Evolutionary conservation across 2,113 vertebrate genomes (phyloP).

Genomic region (Scomber scombrus): DNA sequence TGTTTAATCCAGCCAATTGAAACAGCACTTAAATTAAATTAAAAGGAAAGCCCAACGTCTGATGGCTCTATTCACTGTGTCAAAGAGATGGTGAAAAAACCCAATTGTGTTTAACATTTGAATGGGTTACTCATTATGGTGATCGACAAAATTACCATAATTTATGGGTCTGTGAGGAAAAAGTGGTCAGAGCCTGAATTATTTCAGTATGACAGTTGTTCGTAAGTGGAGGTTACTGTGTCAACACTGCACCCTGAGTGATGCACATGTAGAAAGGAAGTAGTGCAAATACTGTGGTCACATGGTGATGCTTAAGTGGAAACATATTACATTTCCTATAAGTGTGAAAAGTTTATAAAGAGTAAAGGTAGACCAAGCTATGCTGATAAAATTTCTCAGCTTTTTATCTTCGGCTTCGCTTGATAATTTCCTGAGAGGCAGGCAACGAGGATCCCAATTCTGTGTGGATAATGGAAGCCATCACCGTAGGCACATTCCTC

Average conservation of each 20-base stretch:
- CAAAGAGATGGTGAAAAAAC: slow-evolving; percentile 1
- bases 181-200: background rate
- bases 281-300: background rate
- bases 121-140: slow-evolving; percentile 44
- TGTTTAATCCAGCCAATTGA: slow-evolving; percentile 48
- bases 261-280: background rate
- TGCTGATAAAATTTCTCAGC: slow-evolving; percentile 1
- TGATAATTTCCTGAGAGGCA: slow-evolving; percentile 36
- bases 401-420: slow-evolving; percentile 30
- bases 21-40: slow-evolving; percentile 42
- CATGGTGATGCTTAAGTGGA: background rate
- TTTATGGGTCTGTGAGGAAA: background rate
- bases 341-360: background rate
- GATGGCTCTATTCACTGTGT: slow-evolving; percentile 6
- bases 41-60: background rate
- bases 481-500: slow-evolving; percentile 57
- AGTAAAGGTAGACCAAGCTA: background rate
- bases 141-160: slow-evolving; percentile 23
- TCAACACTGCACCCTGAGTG: slow-evolving; percentile 13
- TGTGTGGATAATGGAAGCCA: slow-evolving; percentile 42
- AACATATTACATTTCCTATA: background rate
- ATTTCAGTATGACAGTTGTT: background rate
- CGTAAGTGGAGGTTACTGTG: background rate
- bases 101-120: slow-evolving; percentile 41
- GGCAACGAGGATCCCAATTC: slow-evolving; percentile 30